Base-by-base conservation (phyloP, 2,113 vertebrate species). In the Equus przewalskii region DNA sequence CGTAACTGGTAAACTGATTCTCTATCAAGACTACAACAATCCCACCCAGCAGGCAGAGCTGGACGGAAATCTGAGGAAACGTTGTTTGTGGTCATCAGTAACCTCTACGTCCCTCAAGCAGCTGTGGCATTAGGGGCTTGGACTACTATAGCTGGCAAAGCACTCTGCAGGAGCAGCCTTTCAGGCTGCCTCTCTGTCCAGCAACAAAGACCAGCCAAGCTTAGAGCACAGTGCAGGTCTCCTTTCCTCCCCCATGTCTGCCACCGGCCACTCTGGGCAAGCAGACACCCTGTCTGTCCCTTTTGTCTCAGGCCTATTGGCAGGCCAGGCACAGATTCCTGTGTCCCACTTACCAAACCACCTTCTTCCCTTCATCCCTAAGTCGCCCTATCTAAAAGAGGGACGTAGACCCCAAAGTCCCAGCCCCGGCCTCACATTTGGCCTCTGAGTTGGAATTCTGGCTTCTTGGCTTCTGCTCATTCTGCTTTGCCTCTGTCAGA, bases 271-370 rank as follows among this genome's bases (percentile, higher is more conserved):
- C 30, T 30, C n/a, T 24, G 18, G 60, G n/a, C 83, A 91, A 72
- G 89, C 72, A 80, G 78, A 81, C 11, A 49, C 21, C 36, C 49
- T 19, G 1, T 46, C 92, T 56, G 84, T 49, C 33, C 44, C 46
- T 67, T 91, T 67, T 88, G 75, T 81, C 49, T 64, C 30, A 1
- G 56, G 49, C 14, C 56, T 18, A 46, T 92, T 54, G 64, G 75
- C 18, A 97, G 65, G 83, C 88, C 64, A 92, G 62, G 49, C 92
- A 96, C 72, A 85, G 62, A 81, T 69, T 46, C 64, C 54, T 16
- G 18, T 19, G 46, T 67, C 69, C 84, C 41, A 79, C 69, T 97
- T 94, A 90, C 65, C 82, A 76, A 80, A 70, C 51, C 46, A 93
- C 70, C 88, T 84, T 54, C 79, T 67, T 86, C 33, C 60, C 82